phyloP scores from a whole-genome alignment of 2,888 invertebrate genomes.

The Apodemia hepburni region DNA sequence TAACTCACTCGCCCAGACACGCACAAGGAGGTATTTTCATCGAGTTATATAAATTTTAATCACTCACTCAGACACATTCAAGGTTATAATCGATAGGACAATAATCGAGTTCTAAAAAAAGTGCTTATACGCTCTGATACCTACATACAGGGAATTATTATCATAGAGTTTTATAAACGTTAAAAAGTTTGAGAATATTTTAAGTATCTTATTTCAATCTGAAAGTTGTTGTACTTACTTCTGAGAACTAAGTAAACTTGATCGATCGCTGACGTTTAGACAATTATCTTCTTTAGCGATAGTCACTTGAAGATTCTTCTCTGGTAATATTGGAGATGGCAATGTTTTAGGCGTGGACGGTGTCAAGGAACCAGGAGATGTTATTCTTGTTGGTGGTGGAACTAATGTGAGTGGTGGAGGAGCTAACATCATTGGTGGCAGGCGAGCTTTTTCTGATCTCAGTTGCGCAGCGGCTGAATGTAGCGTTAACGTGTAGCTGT shows the following conservation, averaged over 20 bases:
- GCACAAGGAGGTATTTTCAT: too few relatives aligned
- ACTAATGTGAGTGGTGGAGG: constrained; percentile 52
- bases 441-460: constrained; percentile 63
- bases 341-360: constrained; percentile 59
- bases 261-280: constrained; percentile 66
- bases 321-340: constrained; percentile 59
- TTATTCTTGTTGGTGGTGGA: constrained; percentile 49
- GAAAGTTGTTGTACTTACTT: constrained; percentile 47
- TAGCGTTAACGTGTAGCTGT: constrained; percentile 74
- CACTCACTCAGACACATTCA: too few relatives aligned
- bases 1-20: too few relatives aligned
- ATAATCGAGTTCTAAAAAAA: too few relatives aligned
- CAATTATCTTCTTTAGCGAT: constrained; percentile 66
- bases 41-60: too few relatives aligned
- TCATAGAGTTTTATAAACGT: too few relatives aligned
- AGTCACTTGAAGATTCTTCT: constrained; percentile 65
- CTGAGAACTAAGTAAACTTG: constrained; percentile 69
- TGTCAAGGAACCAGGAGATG: constrained; percentile 51
- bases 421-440: constrained; percentile 62
- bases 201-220: too few relatives aligned
- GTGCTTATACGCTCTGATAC: too few relatives aligned
- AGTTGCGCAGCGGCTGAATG: constrained; percentile 64
- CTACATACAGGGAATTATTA: too few relatives aligned
- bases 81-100: too few relatives aligned
- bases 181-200: too few relatives aligned